A percentile compares a stretch with the other conserved stretches of the same genome.
Conservation (phyloP, 2,888 invertebrate species). For the Strigamia maritima region DNA sequence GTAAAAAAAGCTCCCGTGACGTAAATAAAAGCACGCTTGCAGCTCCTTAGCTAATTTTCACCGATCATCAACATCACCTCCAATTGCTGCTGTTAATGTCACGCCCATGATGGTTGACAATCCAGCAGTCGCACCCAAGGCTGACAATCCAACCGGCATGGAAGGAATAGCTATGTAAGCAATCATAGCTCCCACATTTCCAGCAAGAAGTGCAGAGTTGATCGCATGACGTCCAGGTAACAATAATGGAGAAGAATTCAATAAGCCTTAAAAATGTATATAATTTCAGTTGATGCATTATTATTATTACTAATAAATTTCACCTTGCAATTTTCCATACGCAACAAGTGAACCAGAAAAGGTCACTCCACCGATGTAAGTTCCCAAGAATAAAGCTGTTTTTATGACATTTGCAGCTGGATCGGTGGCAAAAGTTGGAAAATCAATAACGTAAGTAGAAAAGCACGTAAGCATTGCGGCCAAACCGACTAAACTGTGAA, state of each 20-base stretch:
- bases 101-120: conserved; percentile 79
- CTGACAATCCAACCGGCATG: conserved; percentile 66
- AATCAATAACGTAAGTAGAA: conserved; percentile 79
- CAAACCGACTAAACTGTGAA: conserved; percentile 78
- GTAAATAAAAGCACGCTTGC: not conserved
- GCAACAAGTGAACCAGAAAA: conserved; percentile 65
- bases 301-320: not conserved
- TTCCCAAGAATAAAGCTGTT: conserved; percentile 79
- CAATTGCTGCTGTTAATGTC: conserved; percentile 82
- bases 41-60: not conserved
- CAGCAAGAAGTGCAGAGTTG: conserved; percentile 66
- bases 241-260: conserved; percentile 75
- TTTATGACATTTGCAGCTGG: conserved; percentile 76
- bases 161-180: conserved; percentile 65
- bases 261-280: conserved; percentile 56
- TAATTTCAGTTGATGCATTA: not conserved
- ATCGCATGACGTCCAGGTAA: conserved; percentile 77
- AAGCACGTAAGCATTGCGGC: conserved; percentile 83
- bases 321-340: conserved; percentile 59
- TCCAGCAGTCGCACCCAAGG: conserved; percentile 71
- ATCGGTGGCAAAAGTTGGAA: conserved; percentile 74
- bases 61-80: conserved; percentile 59
- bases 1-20: not conserved
- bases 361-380: conserved; percentile 85
- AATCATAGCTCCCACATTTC: conserved; percentile 71